These are phyloP conservation scores for Phocoena phocoena DNA, from an alignment of 2,113 vertebrate genomes.

Conservation along the genomic window DNA sequence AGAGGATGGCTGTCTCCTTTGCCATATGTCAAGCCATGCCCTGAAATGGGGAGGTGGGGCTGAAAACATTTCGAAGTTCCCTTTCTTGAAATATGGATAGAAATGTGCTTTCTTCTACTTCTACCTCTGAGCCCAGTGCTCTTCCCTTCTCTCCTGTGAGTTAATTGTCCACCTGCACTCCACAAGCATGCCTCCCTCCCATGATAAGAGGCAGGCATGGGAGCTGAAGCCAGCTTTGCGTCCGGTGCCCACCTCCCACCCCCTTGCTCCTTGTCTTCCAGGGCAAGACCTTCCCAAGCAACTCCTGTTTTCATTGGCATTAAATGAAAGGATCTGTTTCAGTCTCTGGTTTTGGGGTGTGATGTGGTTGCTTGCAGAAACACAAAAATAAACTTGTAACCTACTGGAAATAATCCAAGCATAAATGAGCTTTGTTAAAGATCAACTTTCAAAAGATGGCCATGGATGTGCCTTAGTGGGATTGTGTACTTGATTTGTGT, in stretches of 20 bases:
- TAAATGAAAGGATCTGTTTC: background rate
- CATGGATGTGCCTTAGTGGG: background rate
- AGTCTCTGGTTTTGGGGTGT: background rate
- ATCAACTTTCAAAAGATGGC: background rate
- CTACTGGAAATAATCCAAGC: background rate
- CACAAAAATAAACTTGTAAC: background rate
- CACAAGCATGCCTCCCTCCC: rapidly evolving
- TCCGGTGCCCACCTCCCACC: too few relatives aligned
- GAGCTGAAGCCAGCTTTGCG: background rate
- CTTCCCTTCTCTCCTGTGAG: background rate
- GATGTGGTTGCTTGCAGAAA: background rate
- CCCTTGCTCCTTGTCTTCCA: background rate
- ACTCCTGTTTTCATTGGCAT: background rate
- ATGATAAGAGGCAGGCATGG: background rate
- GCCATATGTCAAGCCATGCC: background rate
- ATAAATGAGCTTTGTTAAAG: background rate
- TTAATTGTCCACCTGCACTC: background rate
- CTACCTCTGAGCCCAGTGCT: rapidly evolving
- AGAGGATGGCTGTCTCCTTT: background rate
- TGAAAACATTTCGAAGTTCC: background rate
- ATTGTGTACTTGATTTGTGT: background rate
- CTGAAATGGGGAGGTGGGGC: background rate
- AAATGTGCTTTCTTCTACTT: background rate
- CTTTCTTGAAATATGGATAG: background rate
- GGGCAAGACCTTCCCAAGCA: background rate